These are phyloP conservation scores for Magallana ariakensis DNA, from an alignment of 1,140 invertebrate species.

Conservation along the genomic window DNA sequence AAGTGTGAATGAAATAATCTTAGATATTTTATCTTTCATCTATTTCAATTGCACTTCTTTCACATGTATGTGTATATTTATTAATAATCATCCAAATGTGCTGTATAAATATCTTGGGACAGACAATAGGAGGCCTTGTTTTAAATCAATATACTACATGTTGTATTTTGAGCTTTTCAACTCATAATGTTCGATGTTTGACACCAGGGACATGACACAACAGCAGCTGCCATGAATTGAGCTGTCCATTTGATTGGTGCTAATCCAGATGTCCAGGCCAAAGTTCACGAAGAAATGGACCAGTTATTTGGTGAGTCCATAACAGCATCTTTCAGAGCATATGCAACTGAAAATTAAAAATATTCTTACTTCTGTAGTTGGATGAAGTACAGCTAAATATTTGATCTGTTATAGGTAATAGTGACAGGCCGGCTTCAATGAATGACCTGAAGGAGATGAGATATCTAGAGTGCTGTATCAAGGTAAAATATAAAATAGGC, in stretches of 20 bases:
- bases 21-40: too few species aligned
- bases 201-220: conserved; percentile 91
- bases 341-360: too few species aligned
- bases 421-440: conserved; percentile 87
- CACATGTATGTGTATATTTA: too few species aligned
- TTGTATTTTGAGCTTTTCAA: too few species aligned
- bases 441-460: conserved; percentile 85
- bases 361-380: conserved; percentile 82
- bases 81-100: too few species aligned
- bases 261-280: conserved; percentile 83
- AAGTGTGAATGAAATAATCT: too few species aligned
- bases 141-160: too few species aligned
- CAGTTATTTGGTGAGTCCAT: conserved; percentile 84
- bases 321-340: neutral
- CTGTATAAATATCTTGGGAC: too few species aligned
- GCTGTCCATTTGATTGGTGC: conserved; percentile 80
- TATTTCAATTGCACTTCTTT: too few species aligned
- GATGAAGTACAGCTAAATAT: conserved; percentile 76
- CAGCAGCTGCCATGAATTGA: conserved; percentile 81
- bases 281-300: conserved; percentile 89
- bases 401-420: conserved; percentile 79
- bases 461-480: conserved; percentile 87
- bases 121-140: too few species aligned
- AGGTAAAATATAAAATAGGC: conserved; percentile 72
- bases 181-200: neutral